phyloP scores from a whole-genome alignment of 2,113 vertebrate genomes.

The Condylura cristata region DNA sequence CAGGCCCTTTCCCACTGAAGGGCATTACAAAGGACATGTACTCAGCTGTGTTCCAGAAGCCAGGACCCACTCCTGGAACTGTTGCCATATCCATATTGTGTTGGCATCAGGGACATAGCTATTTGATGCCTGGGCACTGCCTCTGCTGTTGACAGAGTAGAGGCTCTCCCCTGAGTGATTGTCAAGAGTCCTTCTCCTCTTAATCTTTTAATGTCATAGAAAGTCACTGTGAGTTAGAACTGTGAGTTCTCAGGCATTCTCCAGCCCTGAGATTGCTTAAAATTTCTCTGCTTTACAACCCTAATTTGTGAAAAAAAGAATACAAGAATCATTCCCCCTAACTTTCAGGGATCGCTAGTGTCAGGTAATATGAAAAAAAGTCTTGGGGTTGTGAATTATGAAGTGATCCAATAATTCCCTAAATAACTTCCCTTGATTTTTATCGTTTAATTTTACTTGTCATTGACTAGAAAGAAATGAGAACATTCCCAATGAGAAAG shows the following conservation, averaged over 20 bases:
- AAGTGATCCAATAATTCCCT: background rate
- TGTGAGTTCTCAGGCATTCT: background rate
- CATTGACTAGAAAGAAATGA: constrained; percentile 7
- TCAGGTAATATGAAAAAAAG: background rate
- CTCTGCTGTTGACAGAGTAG: background rate
- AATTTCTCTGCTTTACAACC: background rate
- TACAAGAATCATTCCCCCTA: background rate
- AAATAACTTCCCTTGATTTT: background rate
- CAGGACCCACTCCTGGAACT: background rate
- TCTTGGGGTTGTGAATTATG: background rate
- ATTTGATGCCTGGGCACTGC: background rate
- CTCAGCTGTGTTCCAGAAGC: background rate
- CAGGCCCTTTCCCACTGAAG: background rate
- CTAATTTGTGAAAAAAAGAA: constrained; percentile 9
- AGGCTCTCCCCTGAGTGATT: background rate
- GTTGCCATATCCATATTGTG: accelerated
- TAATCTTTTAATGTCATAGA: background rate
- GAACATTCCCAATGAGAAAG: background rate
- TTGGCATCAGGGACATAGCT: background rate
- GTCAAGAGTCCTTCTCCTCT: background rate
- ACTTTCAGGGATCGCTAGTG: background rate
- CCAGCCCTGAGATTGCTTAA: background rate
- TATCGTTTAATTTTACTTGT: background rate
- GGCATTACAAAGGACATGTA: background rate
- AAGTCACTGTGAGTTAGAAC: background rate